Percentiles rank a stretch among this genome's conserved stretches.
phyloP scores from a whole-genome alignment of 2,888 invertebrate genomes.

The Parnassius mnemosyne region DNA sequence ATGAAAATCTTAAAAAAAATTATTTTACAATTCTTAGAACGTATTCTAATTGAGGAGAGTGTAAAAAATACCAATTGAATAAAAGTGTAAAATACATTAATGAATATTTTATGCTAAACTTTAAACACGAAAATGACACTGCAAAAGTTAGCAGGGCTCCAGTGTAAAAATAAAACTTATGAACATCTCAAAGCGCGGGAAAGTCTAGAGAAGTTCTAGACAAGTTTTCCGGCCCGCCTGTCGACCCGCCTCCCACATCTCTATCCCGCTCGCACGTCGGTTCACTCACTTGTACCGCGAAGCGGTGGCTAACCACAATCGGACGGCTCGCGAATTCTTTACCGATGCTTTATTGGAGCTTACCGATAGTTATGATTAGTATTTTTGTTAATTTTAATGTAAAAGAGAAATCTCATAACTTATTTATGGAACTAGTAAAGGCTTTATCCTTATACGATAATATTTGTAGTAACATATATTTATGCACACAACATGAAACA shows the following conservation, averaged over 20 bases:
- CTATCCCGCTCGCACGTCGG: slow-evolving; percentile 44
- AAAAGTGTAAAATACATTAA: no score
- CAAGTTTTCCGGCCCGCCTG: slow-evolving; percentile 60
- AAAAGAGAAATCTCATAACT: background rate
- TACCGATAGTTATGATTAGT: slow-evolving; percentile 15
- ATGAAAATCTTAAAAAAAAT: no score
- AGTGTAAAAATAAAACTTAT: background rate
- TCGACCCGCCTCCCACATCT: slow-evolving; percentile 47
- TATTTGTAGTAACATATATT: no score
- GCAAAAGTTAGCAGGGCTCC: no score
- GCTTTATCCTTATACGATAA: no score
- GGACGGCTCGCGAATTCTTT: slow-evolving; percentile 37
- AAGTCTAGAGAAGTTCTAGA: slow-evolving; percentile 55
- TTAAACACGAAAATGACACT: no score
- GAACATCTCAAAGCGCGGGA: slow-evolving; percentile 63
- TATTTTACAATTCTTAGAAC: no score
- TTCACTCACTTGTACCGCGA: slow-evolving; percentile 55
- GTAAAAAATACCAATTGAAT: no score
- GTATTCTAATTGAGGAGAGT: no score
- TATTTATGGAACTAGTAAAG: background rate
- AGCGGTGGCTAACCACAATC: slow-evolving; percentile 62
- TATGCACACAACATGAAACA: no score
- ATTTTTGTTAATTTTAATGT: slow-evolving; percentile 5
- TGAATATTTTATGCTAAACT: no score
- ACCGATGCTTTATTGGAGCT: slow-evolving; percentile 32